Evolutionary conservation across 2,888 invertebrate genomes (phyloP).

Genomic region (Mystacides longicornis): DNA sequence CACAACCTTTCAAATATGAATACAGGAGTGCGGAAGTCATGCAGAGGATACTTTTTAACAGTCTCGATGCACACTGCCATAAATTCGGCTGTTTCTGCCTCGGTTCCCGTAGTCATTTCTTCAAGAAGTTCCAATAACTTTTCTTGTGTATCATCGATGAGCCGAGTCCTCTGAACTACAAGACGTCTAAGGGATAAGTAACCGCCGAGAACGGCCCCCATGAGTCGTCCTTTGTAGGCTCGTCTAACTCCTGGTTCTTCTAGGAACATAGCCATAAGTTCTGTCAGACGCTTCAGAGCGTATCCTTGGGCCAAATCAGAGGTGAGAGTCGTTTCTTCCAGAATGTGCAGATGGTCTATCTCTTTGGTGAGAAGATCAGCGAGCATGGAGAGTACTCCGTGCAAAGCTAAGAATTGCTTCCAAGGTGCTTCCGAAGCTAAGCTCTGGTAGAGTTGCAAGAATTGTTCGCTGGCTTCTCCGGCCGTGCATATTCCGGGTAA

Average conservation of each 20-base stretch:
- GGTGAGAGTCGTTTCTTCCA: conserved; percentile 88
- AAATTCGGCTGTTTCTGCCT: conserved; percentile 92
- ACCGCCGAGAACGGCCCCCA: conserved; percentile 88
- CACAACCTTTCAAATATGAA: conserved; percentile 96
- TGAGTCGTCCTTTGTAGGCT: conserved; percentile 80
- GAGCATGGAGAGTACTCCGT: conserved; percentile 76
- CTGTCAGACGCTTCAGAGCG: conserved; percentile 83
- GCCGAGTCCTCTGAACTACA: conserved; percentile 88
- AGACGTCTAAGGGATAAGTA: conserved; percentile 85
- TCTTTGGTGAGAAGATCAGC: conserved; percentile 83
- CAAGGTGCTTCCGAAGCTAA: conserved; percentile 82
- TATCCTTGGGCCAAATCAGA: conserved; percentile 93
- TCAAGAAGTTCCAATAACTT: conserved; percentile 86
- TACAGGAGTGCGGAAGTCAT: conserved; percentile 92
- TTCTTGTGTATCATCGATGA: conserved; percentile 95
- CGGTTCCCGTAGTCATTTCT: conserved; percentile 93
- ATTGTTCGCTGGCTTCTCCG: conserved; percentile 90
- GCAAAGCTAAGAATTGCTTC: conserved; percentile 87
- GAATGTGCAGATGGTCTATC: conserved; percentile 77
- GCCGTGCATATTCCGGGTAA: conserved; percentile 78
- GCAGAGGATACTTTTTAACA: conserved; percentile 80
- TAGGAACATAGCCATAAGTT: conserved; percentile 79
- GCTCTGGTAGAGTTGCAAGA: conserved; percentile 77
- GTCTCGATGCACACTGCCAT: conserved; percentile 97
- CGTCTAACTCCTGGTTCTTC: conserved; percentile 82